These are phyloP conservation scores for Smittia sp. DNA, from an alignment of 2,888 invertebrate species.

Conservation along the genomic window DNA sequence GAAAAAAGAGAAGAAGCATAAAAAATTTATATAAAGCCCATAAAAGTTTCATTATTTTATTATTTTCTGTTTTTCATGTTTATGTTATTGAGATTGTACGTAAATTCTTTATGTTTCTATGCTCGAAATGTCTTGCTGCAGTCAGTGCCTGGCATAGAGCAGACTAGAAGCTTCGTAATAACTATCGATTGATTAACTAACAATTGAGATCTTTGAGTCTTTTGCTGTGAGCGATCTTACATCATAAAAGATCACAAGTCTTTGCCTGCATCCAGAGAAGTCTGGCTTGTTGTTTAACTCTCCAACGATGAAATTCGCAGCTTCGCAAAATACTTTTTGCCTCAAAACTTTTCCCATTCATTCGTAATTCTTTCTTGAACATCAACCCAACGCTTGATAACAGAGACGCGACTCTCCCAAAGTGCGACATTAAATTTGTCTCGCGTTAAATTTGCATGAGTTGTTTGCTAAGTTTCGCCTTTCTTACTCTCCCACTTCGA, in stretches of 20 bases:
- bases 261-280: no score
- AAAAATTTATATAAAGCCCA: conserved; percentile 16
- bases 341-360: no score
- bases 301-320: background rate
- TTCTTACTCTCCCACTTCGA: no score
- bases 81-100: conserved; percentile 18
- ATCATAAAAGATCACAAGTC: no score
- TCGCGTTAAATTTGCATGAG: conserved; percentile 4
- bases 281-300: background rate
- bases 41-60: conserved; percentile 33
- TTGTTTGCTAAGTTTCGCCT: background rate
- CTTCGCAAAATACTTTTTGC: background rate
- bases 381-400: background rate
- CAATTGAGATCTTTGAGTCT: no score
- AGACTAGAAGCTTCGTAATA: background rate
- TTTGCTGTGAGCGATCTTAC: no score
- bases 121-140: background rate
- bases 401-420: background rate
- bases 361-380: no score
- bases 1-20: conserved; percentile 16
- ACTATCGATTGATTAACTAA: no score
- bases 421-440: conserved; percentile 5
- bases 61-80: conserved; percentile 21
- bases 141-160: background rate
- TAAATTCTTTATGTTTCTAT: background rate